phyloP scores from a whole-genome alignment of 2,113 vertebrate genomes.

The Anarrhichthys ocellatus region DNA sequence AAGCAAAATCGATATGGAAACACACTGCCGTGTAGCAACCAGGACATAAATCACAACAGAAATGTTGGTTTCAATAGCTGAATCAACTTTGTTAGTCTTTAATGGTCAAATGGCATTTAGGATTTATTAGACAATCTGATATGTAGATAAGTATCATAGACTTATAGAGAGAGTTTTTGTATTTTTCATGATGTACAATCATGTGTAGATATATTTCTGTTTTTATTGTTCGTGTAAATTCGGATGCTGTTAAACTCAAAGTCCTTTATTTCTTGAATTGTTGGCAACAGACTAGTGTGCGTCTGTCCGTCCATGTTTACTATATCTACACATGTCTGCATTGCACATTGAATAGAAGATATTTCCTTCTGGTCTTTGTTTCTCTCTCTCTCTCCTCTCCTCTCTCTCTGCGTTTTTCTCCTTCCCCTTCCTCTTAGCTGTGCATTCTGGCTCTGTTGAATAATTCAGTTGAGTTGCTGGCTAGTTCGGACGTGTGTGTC shows the following conservation, averaged over 20 bases:
- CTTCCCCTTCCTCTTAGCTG: slow-evolving; percentile 57
- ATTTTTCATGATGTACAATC: no score
- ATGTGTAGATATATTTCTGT: no score
- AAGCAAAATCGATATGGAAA: slow-evolving; percentile 60
- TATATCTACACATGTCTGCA: neutral
- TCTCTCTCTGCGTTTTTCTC: slow-evolving; percentile 44
- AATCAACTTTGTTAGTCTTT: neutral
- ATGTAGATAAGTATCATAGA: neutral
- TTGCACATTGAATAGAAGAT: neutral
- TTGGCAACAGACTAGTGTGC: neutral
- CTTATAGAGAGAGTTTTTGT: neutral
- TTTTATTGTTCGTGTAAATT: no score
- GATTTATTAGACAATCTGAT: neutral
- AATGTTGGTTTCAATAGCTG: slow-evolving; percentile 4
- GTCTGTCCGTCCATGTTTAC: neutral
- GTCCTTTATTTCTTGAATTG: neutral
- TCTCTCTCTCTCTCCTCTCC: slow-evolving; percentile 4
- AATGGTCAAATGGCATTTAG: neutral
- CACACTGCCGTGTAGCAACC: slow-evolving; percentile 18
- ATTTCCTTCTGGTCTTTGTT: neutral
- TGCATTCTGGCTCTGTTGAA: slow-evolving; percentile 69
- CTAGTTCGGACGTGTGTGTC: slow-evolving; percentile 36
- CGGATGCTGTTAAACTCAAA: neutral
- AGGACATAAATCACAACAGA: slow-evolving; percentile 18
- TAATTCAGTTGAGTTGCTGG: slow-evolving; percentile 72